These are phyloP conservation scores for Podarcis raffonei DNA, from an alignment of 2,113 vertebrate genomes.

Conservation along the genomic window DNA sequence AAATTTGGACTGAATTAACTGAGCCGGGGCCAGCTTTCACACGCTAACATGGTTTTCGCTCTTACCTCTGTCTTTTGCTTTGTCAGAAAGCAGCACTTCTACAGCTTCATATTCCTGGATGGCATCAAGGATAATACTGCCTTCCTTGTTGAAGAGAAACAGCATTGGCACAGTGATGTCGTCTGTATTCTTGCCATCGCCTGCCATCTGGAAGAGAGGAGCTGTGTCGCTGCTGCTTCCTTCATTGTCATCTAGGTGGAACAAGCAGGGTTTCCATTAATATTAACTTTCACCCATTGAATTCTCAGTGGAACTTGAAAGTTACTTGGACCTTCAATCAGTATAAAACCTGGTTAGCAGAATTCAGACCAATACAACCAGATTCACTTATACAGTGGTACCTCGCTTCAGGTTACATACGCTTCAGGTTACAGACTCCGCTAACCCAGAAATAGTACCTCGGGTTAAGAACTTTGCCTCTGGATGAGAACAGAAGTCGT, in stretches of 20 bases:
- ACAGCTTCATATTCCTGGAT: constrained; percentile 91
- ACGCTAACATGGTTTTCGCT: background rate
- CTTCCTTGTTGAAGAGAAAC: constrained; percentile 98
- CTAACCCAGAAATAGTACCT: too few species aligned
- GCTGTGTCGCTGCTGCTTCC: constrained; percentile 99
- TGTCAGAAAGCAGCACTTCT: constrained; percentile 96
- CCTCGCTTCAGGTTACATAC: too few species aligned
- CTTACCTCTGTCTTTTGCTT: constrained; percentile 94
- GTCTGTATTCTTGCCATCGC: constrained; percentile 93
- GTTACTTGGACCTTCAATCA: background rate
- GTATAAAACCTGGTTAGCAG: background rate
- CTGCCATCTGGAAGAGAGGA: constrained; percentile 98
- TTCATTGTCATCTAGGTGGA: constrained; percentile 91
- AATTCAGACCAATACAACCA: background rate
- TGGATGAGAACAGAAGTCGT: too few species aligned
- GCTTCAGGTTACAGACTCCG: too few species aligned
- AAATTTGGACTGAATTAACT: background rate
- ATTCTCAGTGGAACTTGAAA: background rate
- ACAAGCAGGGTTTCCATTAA: background rate
- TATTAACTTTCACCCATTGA: background rate
- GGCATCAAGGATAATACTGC: constrained; percentile 92
- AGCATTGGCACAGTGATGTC: constrained; percentile 93
- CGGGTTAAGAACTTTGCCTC: too few species aligned
- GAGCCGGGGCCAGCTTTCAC: background rate
- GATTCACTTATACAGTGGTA: background rate